phyloP scores from a whole-genome alignment of 2,113 vertebrate species.

The Narcine bancroftii region DNA sequence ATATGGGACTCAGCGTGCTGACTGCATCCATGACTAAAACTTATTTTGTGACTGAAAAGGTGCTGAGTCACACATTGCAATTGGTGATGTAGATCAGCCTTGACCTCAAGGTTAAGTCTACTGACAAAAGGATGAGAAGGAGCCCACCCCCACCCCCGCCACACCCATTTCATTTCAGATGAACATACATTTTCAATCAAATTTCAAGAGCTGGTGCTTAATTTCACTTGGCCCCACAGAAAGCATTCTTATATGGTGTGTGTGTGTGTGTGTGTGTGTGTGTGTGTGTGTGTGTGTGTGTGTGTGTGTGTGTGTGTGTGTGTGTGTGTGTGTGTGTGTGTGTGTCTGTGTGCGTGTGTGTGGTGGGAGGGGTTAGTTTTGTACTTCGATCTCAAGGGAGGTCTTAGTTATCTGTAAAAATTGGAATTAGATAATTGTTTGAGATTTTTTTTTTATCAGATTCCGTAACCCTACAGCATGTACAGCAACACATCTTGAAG shows the following conservation, averaged over 20 bases:
- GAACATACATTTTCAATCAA: background rate
- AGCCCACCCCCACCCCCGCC: background rate
- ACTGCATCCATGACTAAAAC: background rate
- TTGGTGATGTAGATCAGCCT: background rate
- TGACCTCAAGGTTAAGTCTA: background rate
- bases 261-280: too few species aligned
- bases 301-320: too few species aligned
- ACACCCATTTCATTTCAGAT: background rate
- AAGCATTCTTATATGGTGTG: background rate
- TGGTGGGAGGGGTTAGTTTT: too few species aligned
- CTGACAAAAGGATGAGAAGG: background rate
- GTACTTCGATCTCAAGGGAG: background rate
- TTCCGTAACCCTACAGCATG: background rate
- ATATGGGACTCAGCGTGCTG: too few species aligned
- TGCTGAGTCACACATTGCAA: background rate
- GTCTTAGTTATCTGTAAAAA: slow-evolving; percentile 23
- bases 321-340: too few species aligned
- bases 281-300: too few species aligned
- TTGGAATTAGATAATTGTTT: background rate
- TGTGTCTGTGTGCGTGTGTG: too few species aligned
- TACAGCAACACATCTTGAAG: background rate
- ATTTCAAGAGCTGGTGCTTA: background rate
- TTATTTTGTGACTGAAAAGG: background rate
- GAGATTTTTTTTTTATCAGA: background rate
- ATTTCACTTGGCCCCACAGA: background rate